Conservation (phyloP, 2,888 invertebrate species). For the Escarpia spicata region DNA sequence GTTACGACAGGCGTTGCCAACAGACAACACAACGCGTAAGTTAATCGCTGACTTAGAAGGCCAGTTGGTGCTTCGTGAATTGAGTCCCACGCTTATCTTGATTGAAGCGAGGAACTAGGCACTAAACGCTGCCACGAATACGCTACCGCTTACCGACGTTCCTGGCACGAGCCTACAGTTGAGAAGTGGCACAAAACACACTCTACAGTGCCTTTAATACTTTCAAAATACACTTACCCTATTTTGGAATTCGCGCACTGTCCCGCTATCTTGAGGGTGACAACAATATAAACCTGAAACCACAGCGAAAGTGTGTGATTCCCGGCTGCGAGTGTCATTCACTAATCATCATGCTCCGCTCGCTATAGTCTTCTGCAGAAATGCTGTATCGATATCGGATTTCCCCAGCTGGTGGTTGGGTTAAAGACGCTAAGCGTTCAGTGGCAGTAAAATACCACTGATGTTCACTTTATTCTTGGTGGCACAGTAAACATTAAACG, state of each 20-base stretch:
- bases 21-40: slow-evolving; percentile 1
- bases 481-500: neutral
- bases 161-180: neutral
- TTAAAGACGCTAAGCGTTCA: neutral
- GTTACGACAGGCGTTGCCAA: neutral
- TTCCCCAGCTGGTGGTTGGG: neutral
- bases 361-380: neutral
- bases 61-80: neutral
- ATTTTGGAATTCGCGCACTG: neutral
- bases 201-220: neutral
- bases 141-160: neutral
- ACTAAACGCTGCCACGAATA: neutral
- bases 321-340: neutral
- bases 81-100: neutral
- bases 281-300: slow-evolving; percentile 12
- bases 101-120: neutral
- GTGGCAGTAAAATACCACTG: neutral
- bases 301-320: neutral
- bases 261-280: neutral
- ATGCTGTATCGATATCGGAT: neutral
- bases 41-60: neutral
- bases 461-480: neutral
- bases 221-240: neutral
- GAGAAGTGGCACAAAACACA: neutral
- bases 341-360: neutral